Evolutionary conservation across 2,113 vertebrate species (phyloP), one percentile per base, ranked within the genome.

Genomic region (Rhizomys pruinosus): DNA sequence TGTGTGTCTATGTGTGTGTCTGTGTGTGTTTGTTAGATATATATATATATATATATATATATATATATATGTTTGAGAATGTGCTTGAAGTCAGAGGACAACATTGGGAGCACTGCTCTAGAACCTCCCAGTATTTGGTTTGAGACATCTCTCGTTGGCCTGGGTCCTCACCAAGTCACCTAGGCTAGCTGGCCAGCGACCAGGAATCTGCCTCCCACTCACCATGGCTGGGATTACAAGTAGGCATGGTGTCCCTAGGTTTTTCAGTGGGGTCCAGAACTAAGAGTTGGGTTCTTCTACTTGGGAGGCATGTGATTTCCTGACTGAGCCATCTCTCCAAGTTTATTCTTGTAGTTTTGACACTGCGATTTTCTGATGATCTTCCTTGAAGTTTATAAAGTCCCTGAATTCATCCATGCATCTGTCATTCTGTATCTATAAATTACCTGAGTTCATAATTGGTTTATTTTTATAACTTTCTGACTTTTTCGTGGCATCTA

Each of bases 401-500:
- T 0, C 9, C 22, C 42, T 55, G 3, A 15, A 87, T 79, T 90
- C 71, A 94, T 80, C 72, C 80, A 92, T 85, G 64, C 4, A 22
- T 25, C n/a, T 34, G 27, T 82, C 91, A 91, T 84, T 63, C 32
- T 25, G 42, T 22, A 79, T 87, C 63, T 57, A 72, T 57, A 85
- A 23, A 57, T 77, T 73, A 74, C 42, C 61, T 85, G 57, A 13
- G 42, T 52, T 59, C 64, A 47, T 71, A 84, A 57, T 89, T 93
- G 93, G n/a, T 63, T 27, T 89, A 55, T 84, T 92, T 88, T 76
- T 76, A 27, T 29, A 64, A 16, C 25, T 86, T 91, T 88, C n/a
- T 84, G 86, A 76, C 17, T 68, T 93, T 72, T 85, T 90, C 96
- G 66, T 34, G 59, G 7, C 47, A 59, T 92, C 81, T 92, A 16